Evolutionary conservation across 2,888 invertebrate genomes (phyloP).

Genomic region (Hirtodrosophila trivittata): DNA sequence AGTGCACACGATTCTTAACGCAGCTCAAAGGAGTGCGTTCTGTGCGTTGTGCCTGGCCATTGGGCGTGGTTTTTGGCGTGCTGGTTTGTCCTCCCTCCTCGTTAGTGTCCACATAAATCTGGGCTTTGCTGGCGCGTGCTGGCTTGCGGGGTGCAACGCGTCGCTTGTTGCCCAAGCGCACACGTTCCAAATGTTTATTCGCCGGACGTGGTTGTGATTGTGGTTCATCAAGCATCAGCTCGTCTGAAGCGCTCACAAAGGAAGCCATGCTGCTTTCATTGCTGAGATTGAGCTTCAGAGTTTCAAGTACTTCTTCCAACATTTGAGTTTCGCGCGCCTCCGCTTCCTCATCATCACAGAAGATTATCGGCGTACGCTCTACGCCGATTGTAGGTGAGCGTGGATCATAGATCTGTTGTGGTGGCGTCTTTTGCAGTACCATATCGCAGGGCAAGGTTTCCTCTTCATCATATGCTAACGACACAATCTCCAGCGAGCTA

Average conservation of each 20-base stretch:
- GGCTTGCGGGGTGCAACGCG: slow-evolving; percentile 63
- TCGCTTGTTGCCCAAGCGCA: slow-evolving; percentile 68
- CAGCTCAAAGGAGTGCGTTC: slow-evolving; percentile 80
- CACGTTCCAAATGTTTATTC: slow-evolving; percentile 77
- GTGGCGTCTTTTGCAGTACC: slow-evolving; percentile 44
- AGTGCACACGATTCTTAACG: slow-evolving; percentile 73
- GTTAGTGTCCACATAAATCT: slow-evolving; percentile 72
- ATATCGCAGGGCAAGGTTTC: slow-evolving; percentile 64
- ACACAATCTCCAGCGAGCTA: slow-evolving; percentile 60
- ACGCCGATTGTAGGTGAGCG: slow-evolving; percentile 81
- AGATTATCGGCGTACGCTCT: slow-evolving; percentile 82
- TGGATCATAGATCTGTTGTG: slow-evolving; percentile 71
- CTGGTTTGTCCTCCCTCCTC: slow-evolving; percentile 21
- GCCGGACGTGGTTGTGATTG: slow-evolving; percentile 25
- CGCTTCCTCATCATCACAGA: slow-evolving; percentile 75
- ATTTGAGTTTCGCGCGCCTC: slow-evolving; percentile 78
- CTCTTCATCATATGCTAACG: slow-evolving; percentile 63
- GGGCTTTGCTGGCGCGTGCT: slow-evolving; percentile 53
- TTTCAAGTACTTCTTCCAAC: slow-evolving; percentile 79
- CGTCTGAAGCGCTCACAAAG: slow-evolving; percentile 46
- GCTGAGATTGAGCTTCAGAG: slow-evolving; percentile 77
- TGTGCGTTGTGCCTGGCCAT: slow-evolving; percentile 9
- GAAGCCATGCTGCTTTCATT: slow-evolving; percentile 70
- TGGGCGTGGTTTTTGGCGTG: slow-evolving; percentile 47
- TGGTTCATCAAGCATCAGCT: slow-evolving; percentile 34